These are phyloP conservation scores for Nymphicus hollandicus DNA, from an alignment of 2,113 vertebrate genomes.

Conservation along the genomic window DNA sequence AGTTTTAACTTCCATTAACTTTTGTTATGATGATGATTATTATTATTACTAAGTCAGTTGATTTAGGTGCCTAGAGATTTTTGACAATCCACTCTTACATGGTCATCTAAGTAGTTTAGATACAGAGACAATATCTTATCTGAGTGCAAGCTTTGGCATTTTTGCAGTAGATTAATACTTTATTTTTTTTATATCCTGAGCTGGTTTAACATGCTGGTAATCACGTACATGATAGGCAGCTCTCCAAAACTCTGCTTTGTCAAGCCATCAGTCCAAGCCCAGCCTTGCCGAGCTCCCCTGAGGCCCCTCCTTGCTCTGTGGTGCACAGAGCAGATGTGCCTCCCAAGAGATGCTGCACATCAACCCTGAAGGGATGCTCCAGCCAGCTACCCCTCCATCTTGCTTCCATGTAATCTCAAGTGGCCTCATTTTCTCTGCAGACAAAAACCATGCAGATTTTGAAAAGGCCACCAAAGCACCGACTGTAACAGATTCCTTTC, in stretches of 20 bases:
- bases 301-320: accelerated
- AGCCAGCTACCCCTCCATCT: neutral
- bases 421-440: neutral
- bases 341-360: neutral
- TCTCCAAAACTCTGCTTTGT: neutral
- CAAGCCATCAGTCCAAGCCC: neutral
- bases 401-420: neutral
- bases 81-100: neutral
- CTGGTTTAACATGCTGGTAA: neutral
- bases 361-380: neutral
- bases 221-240: neutral
- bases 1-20: neutral
- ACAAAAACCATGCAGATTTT: accelerated
- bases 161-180: neutral
- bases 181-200: neutral
- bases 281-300: neutral
- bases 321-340: neutral
- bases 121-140: neutral
- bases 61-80: neutral
- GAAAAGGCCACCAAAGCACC: neutral
- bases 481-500: neutral
- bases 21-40: no score
- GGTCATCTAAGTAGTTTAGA: neutral
- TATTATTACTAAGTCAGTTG: neutral
- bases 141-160: neutral